Conservation (phyloP, 2,888 invertebrate genomes). For the Stenolophus ochropezus region DNA sequence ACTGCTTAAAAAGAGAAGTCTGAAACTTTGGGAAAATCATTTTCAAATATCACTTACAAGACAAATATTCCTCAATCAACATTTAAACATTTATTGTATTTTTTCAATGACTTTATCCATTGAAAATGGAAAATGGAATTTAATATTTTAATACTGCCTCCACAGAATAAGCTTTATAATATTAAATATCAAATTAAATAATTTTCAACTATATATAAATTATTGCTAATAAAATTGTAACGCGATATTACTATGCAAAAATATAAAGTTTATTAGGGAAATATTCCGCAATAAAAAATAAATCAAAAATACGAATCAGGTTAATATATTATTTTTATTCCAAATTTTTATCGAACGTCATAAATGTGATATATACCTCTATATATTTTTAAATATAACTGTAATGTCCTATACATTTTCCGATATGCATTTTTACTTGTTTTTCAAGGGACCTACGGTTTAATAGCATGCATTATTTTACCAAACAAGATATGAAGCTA, state of each 20-base stretch:
- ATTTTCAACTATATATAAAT: neutral
- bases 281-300: neutral
- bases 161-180: neutral
- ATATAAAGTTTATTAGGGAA: neutral
- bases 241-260: neutral
- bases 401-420: neutral
- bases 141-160: neutral
- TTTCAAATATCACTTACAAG: no score
- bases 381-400: neutral
- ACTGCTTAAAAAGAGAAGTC: no score
- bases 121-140: neutral
- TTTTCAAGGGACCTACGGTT: neutral
- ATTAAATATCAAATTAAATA: neutral
- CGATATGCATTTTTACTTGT: neutral
- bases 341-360: neutral
- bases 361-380: neutral
- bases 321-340: neutral
- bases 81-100: no score
- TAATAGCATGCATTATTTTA: neutral
- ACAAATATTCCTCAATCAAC: no score
- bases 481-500: no score
- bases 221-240: neutral
- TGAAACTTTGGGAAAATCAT: no score
- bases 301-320: neutral
- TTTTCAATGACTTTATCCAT: no score